Evolutionary conservation across 2,797 vertebrate genomes (phyloP).

Genomic region (Craterocephalus amniculus): DNA sequence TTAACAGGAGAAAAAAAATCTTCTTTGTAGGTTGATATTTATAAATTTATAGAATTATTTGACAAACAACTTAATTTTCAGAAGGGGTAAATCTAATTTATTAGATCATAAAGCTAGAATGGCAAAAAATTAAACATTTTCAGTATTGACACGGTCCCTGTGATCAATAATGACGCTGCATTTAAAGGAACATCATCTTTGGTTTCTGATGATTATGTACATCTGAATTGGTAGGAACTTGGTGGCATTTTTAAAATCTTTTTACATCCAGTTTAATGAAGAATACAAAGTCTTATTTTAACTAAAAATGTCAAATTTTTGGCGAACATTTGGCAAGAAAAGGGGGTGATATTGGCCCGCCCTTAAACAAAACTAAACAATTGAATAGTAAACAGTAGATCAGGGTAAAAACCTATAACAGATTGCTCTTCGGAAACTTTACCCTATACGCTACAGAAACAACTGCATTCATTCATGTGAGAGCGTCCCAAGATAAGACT

Average conservation of each 20-base stretch:
- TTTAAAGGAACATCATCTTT: background rate
- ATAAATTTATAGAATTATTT: no score
- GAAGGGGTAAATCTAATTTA: no score
- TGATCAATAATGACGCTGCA: background rate
- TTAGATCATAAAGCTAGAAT: no score
- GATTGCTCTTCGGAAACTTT: slow-evolving; percentile 16
- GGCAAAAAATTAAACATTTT: no score
- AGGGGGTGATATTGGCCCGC: background rate
- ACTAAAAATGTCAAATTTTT: background rate
- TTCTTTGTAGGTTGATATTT: background rate
- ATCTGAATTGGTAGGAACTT: background rate
- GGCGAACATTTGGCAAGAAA: background rate
- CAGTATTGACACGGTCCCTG: background rate
- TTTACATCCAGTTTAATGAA: background rate
- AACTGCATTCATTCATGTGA: background rate
- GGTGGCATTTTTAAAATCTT: background rate
- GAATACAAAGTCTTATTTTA: background rate
- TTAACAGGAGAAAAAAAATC: background rate
- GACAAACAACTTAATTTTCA: no score
- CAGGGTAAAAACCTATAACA: no score
- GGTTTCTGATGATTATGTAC: background rate
- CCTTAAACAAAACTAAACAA: background rate
- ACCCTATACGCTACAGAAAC: background rate
- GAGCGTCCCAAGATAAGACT: background rate
- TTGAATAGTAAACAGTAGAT: no score